These are phyloP conservation scores for Xylophagus ater DNA, from an alignment of 2,888 invertebrate genomes.

Conservation along the genomic window DNA sequence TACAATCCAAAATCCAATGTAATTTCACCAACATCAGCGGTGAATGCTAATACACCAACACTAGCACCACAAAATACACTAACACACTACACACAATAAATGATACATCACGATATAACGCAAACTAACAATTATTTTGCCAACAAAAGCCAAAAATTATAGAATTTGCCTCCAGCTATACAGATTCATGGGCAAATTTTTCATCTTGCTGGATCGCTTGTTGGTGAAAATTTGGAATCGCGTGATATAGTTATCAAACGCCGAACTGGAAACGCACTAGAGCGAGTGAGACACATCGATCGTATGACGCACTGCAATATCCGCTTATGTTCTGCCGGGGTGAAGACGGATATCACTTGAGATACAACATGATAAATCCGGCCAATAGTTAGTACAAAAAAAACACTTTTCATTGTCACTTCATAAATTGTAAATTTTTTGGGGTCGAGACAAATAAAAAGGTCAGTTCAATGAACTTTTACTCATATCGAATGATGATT, in stretches of 20 bases:
- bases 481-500: slow-evolving; percentile 13
- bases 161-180: no score
- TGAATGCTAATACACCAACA: no score
- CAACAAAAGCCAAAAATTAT: no score
- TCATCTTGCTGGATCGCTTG: slow-evolving; percentile 18
- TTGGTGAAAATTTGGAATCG: slow-evolving; percentile 18
- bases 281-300: slow-evolving; percentile 22
- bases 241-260: slow-evolving; percentile 25
- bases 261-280: slow-evolving; percentile 16
- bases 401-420: no score
- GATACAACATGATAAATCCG: neutral
- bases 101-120: no score
- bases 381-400: neutral
- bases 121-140: no score
- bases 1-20: slow-evolving; percentile 12
- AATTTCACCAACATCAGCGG: no score
- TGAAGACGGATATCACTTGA: slow-evolving; percentile 10
- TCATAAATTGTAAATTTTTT: no score
- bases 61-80: no score
- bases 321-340: slow-evolving; percentile 9
- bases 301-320: slow-evolving; percentile 11
- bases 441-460: no score
- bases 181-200: slow-evolving; percentile 22
- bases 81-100: no score
- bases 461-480: slow-evolving; percentile 11